Conservation (phyloP, 2,888 invertebrate genomes). For the Stenolophus ochropezus region DNA sequence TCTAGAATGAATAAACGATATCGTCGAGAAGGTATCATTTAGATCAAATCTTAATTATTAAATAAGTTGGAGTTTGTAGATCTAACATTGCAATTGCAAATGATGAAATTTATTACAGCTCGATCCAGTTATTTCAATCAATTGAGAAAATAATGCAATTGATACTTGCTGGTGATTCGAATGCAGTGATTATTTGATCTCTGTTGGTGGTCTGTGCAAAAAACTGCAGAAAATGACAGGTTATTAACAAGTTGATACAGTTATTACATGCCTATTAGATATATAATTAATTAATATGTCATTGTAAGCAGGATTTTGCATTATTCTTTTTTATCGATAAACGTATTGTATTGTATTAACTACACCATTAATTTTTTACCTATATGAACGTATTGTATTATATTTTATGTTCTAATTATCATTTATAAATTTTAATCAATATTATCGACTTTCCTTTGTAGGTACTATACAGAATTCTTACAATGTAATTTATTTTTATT, state of each 20-base stretch:
- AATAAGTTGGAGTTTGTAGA: conserved; percentile 38
- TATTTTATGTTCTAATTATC: no score
- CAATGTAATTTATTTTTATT: no score
- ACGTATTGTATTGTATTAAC: no score
- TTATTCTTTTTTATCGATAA: no score
- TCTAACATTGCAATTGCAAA: conserved; percentile 40
- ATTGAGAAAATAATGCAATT: neutral
- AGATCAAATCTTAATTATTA: conserved; percentile 48
- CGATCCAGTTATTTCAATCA: conserved; percentile 14
- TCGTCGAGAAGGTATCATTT: conserved; percentile 31
- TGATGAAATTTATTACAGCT: conserved; percentile 7
- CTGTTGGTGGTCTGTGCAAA: neutral
- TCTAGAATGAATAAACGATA: conserved; percentile 5
- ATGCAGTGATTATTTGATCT: neutral
- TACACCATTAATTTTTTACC: no score
- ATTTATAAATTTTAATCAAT: no score
- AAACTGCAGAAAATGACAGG: neutral
- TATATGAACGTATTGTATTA: no score
- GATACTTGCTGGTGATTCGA: neutral
- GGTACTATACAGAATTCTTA: no score
- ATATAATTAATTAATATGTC: neutral
- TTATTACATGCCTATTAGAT: neutral
- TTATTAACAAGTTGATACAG: neutral
- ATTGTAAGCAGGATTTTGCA: no score
- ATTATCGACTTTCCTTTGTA: no score